Conservation (phyloP, 2,888 invertebrate species). For the Camptogramma bilineatum region DNA sequence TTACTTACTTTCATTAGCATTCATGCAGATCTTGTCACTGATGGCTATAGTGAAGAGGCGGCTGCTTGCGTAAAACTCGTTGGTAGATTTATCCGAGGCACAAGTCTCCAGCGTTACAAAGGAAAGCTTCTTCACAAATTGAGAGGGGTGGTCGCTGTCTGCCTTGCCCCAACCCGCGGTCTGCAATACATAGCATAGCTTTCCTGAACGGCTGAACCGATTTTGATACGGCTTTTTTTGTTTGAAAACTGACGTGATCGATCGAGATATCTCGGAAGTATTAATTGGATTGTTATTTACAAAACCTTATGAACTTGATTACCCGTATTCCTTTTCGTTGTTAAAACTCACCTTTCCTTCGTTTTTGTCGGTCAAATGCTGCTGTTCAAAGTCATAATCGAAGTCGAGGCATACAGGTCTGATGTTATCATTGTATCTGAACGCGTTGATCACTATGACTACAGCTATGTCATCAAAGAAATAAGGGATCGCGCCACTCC, state of each 20-base stretch:
- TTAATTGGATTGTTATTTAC: too few species aligned
- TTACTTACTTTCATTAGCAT: conserved; percentile 18
- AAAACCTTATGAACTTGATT: too few species aligned
- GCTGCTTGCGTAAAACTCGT: conserved; percentile 7
- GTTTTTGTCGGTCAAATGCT: conserved; percentile 7
- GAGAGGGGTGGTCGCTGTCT: neutral
- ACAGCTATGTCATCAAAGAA: conserved; percentile 29
- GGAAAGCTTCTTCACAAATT: conserved; percentile 4
- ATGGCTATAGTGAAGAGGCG: conserved; percentile 16
- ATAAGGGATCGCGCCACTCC: conserved; percentile 21
- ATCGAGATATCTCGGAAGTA: too few species aligned
- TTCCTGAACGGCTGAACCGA: too few species aligned
- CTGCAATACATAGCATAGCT: conserved; percentile 5
- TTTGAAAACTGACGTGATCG: too few species aligned
- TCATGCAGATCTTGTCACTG: conserved; percentile 22
- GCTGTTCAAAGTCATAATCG: conserved; percentile 23
- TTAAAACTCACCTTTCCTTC: conserved; percentile 27
- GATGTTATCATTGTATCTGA: conserved; percentile 16
- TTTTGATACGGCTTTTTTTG: too few species aligned
- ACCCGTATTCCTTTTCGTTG: too few species aligned
- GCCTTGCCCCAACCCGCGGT: conserved; percentile 11
- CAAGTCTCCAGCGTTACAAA: conserved; percentile 4
- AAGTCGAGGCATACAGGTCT: conserved; percentile 33
- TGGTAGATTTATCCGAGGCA: conserved; percentile 11
- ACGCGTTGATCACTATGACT: conserved; percentile 8